Base-by-base conservation (phyloP, 2,888 invertebrate genomes). In the Acrocera orbiculus region DNA sequence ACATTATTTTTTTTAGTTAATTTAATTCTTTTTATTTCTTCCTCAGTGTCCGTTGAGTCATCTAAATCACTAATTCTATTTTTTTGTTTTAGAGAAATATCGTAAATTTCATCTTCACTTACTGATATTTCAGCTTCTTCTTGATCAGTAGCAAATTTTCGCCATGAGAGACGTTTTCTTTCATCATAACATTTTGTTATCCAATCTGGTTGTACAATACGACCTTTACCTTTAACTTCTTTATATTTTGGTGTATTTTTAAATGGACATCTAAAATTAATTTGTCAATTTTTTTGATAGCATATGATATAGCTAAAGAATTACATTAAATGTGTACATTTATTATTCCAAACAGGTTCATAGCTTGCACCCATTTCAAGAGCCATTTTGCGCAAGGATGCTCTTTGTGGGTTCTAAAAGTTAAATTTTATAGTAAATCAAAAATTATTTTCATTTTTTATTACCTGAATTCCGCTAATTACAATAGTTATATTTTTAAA, bases 291-390 rank as follows among this genome's bases (percentile, higher is more conserved):
- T 6, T 19, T 19, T 19, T 19, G 5, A 6, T 19, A 19, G 5
- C 5, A 6, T 19, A 6, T 19, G 5, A 19, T 6, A 6, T 19
- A 5, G 8, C 5, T 19, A 5, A 19, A 6, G 24, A 62, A 74
- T 65, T 61, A 87, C 83, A 92, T 68, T 42, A 92, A 70, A 62
- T 90, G 90, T 5, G 87, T 89, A 54, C 82, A 85, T 16, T 52
- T 54, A 13, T 58, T 51, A 32, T 68, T 67, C 87, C 87, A 89
- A 60, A 82, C 79, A 1, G 70, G 62, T 52, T 67, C 69, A 51
- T 81, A 86, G 43, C 64, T 65, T 2, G 85, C 89, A 3, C 90
- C 90, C 70, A 92, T 70, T 34, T 70, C 67, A 4, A 75, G 37
- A 5, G 80, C 85, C 44, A 68, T 66, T 40, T 66, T 67, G 22